Base-by-base conservation (phyloP, 2,797 vertebrate species). In the Pyrrhura leucotis region DNA sequence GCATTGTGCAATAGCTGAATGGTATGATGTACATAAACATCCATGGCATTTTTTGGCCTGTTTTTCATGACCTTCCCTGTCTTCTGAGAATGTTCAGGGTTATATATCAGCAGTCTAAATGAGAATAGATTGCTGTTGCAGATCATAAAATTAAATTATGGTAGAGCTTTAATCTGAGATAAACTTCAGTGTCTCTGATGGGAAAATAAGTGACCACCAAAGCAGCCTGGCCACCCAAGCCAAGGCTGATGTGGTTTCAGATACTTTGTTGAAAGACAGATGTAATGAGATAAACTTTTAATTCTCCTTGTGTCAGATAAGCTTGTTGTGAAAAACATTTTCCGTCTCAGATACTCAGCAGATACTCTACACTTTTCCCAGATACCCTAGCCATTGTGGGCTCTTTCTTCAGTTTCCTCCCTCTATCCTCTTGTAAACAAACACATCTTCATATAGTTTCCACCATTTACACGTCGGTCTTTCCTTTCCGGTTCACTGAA, bases 141-240 rank as follows among this genome's bases (percentile, higher is more conserved):
- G 90, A 92, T 66, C 45, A 85, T 89, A 97, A 96, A 95, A 96
- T 94, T 92, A 95, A 89, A 96, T 95, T 89, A 87, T 91, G 76
- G 62, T 90, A 90, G 51, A 80, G 89, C 85, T 91, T 89, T 45
- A 73, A 88, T 97, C 96, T 94, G 76, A 93, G 85, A 97, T 95
- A 87, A 97, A 92, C 80, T 78, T 71, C 79, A 86, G 96, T 94
- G 68, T 71, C 71, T 93, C 59, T 72, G 73, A 93, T 59, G 95
- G 84, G 90, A 96, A 97, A 95, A 87, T 85, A 95, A 96, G 68
- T 96, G 91, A 93, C 96, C 93, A 97, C 94, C 85, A 78, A 88
- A 91, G 91, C 75, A 84, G 95, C 40, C 47, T 89, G 93, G 73
- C 74, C 95, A 95, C 88, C 88, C 85, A 87, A 50, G 84, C 59